A percentile compares a stretch with the other conserved stretches of the same genome.
Conservation (phyloP, 2,888 invertebrate genomes). For the Polylopha cassiicola region DNA sequence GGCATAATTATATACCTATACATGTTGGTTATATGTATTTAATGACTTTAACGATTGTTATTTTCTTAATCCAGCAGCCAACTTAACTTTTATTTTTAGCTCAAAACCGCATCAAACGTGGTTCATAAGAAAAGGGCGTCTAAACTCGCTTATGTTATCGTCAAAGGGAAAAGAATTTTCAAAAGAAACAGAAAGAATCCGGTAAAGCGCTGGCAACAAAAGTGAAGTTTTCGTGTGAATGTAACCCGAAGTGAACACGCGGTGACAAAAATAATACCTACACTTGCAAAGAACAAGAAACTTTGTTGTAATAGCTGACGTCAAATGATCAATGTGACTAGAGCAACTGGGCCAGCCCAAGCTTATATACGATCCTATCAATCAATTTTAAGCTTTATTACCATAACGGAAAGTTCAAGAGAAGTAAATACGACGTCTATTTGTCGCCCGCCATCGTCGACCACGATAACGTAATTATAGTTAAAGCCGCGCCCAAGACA, state of each 20-base stretch:
- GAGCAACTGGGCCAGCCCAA: constrained; percentile 37
- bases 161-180: no score
- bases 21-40: no score
- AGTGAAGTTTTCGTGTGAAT: constrained; percentile 5
- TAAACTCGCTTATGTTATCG: no score
- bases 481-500: constrained; percentile 41
- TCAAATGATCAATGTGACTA: constrained; percentile 61
- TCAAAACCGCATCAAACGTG: no score
- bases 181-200: no score
- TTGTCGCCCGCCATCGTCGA: not conserved
- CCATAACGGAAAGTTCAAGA: constrained; percentile 2
- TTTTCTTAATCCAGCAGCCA: no score
- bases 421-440: constrained; percentile 3
- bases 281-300: constrained; percentile 31
- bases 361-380: constrained; percentile 4
- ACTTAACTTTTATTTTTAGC: no score
- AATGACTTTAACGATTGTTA: no score
- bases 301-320: constrained; percentile 52
- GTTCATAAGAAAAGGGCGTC: no score
- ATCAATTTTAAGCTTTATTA: constrained; percentile 11
- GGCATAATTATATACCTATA: no score
- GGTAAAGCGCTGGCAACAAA: no score
- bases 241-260: not conserved
- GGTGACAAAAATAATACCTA: constrained; percentile 8
- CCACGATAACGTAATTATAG: constrained; percentile 62